These are phyloP conservation scores for Psix sp. DNA, from an alignment of 1,140 invertebrate genomes.

Conservation along the genomic window DNA sequence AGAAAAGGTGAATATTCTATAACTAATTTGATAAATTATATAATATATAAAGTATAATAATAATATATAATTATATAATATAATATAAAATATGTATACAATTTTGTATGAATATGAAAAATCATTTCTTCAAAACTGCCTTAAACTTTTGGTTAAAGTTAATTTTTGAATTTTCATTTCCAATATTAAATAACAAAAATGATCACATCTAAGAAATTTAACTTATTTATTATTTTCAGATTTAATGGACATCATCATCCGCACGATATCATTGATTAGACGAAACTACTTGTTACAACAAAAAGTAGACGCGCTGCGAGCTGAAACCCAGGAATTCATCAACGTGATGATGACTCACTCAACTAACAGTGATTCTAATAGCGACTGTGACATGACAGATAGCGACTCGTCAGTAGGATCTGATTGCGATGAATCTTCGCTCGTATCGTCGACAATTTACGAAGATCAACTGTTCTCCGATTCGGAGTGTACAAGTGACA, in stretches of 20 bases:
- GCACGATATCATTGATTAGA: conserved; percentile 74
- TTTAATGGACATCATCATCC: conserved; percentile 74
- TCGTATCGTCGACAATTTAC: conserved; percentile 5
- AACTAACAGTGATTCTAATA: conserved; percentile 57
- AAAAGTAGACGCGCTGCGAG: conserved; percentile 71
- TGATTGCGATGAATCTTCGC: conserved; percentile 10
- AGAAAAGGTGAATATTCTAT: conserved; percentile 59
- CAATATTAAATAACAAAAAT: no score
- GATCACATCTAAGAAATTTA: no score
- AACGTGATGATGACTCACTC: conserved; percentile 72
- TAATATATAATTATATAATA: no score
- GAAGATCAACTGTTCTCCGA: conserved; percentile 8
- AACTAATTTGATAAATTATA: no score
- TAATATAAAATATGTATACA: no score
- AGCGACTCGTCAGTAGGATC: not conserved
- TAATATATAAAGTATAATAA: no score
- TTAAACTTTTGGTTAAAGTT: no score
- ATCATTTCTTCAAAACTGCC: no score
- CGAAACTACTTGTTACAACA: conserved; percentile 76
- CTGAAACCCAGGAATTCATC: conserved; percentile 75
- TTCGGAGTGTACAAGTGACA: conserved; percentile 16
- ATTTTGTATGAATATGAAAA: no score
- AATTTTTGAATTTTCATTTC: no score
- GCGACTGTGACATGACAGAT: not conserved
- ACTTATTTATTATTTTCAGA: conserved; percentile 49